A percentile compares a stretch with the other conserved stretches of the same genome.
Evolutionary conservation across 2,888 invertebrate species (phyloP).

Genomic region (Caenorhabditis drosophilae): DNA sequence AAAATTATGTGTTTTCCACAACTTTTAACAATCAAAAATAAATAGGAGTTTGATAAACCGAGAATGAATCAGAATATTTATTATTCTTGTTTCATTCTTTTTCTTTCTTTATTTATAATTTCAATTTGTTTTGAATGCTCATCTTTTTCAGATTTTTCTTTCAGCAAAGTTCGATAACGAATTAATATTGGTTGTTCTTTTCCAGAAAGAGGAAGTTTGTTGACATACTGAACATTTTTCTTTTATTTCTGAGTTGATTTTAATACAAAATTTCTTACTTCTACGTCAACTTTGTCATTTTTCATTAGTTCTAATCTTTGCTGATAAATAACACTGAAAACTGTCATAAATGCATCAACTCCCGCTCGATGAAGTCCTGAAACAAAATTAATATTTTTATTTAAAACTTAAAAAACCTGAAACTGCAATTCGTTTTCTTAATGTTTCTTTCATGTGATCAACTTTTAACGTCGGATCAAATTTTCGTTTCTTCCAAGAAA

Average conservation of each 20-base stretch:
- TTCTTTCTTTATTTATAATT: slow-evolving; percentile 15
- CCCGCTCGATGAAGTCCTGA: slow-evolving; percentile 55
- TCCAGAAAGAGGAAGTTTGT: slow-evolving; percentile 4
- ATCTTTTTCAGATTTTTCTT: slow-evolving; percentile 2
- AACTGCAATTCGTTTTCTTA: slow-evolving; percentile 9
- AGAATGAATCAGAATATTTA: no score
- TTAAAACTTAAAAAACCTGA: not conserved
- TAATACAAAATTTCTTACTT: slow-evolving; percentile 13
- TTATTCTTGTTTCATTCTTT: no score
- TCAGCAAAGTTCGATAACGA: not conserved
- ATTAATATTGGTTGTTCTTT: not conserved
- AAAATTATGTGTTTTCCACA: no score
- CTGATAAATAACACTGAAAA: slow-evolving; percentile 55
- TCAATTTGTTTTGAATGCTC: slow-evolving; percentile 10
- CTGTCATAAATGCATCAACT: slow-evolving; percentile 67
- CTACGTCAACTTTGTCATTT: slow-evolving; percentile 8
- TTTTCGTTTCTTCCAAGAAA: slow-evolving; percentile 21
- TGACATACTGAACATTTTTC: not conserved
- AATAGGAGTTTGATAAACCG: no score
- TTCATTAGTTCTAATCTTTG: slow-evolving; percentile 33
- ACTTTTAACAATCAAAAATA: no score
- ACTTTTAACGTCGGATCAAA: slow-evolving; percentile 13
- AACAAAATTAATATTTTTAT: not conserved
- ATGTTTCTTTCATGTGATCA: slow-evolving; percentile 19
- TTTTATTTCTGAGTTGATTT: not conserved